Base-by-base conservation (phyloP, 2,888 invertebrate species). In the Dastarcus helophoroides region DNA sequence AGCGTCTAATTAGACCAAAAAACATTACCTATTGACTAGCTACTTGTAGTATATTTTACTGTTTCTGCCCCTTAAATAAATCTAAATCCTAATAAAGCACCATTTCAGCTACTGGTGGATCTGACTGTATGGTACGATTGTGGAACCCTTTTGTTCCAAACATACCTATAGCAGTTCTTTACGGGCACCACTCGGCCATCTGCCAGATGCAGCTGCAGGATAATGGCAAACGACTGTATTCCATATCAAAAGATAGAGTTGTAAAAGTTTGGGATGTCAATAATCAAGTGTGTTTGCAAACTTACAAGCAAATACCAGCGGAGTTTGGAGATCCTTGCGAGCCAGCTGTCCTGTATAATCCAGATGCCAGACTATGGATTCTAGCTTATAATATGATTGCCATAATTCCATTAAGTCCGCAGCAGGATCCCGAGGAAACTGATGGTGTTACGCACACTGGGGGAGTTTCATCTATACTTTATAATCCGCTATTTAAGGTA, bases 111-210 rank as follows among this genome's bases (percentile, higher is more conserved):
- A n/a, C n/a, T n/a, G n/a, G n/a, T n/a, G n/a, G n/a, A n/a, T n/a
- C n/a, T n/a, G n/a, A n/a, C n/a, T n/a, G n/a, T n/a, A n/a, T n/a
- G 13, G 46, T 53, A 3, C 71, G 84, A 17, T 64, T 84, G 29
- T 89, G 86, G 86, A 84, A 80, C 58, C 74, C 82, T 0, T 82
- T 81, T 53, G 73, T 81, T n/a, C 71, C 79, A 2, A 60, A 63
- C 28, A 74, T 76, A 47, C 70, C 80, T 1, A 73, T 63, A 23
- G 66, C 69, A 7, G 58, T 71, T 8, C 63, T 85, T 21, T 60
- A 65, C 21, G 83, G 84, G 0, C 85, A 86, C 55, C 74, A 73
- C 47, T 68, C 77, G 2, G 71, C 76, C 6, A 69, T 86, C 40
- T 68, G 69, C 11, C 68, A 69, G 30, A 57, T 86, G 21, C 65